Percentiles rank a stretch among this genome's conserved stretches.
phyloP scores from a whole-genome alignment of 1,140 invertebrate species.

The Acromyrmex charruanus region DNA sequence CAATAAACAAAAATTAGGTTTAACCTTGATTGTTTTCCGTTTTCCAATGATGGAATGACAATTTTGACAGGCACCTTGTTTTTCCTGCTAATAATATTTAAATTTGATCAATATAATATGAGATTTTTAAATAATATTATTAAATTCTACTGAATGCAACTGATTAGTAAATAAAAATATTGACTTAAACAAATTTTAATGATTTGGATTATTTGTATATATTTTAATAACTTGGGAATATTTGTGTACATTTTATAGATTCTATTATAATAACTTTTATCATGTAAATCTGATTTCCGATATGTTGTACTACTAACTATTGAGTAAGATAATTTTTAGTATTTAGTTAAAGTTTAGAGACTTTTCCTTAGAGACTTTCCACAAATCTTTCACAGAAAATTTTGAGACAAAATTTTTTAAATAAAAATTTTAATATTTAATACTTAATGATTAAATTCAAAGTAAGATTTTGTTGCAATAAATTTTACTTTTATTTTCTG shows the following conservation, averaged over 20 bases:
- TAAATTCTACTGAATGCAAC: slow-evolving; percentile 32
- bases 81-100: slow-evolving; percentile 85
- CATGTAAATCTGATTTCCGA: not conserved
- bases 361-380: too few relatives aligned
- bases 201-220: not conserved
- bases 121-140: not conserved
- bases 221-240: not conserved
- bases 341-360: too few relatives aligned
- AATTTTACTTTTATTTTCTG: not conserved
- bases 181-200: not conserved
- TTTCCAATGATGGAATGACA: slow-evolving; percentile 82
- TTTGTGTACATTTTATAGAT: not conserved
- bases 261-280: not conserved
- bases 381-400: not conserved
- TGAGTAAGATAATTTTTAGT: not conserved
- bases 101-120: slow-evolving; percentile 59
- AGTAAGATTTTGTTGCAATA: not conserved
- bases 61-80: slow-evolving; percentile 86
- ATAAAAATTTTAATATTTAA: not conserved
- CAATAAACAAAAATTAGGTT: slow-evolving; percentile 76
- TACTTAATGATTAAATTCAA: slow-evolving; percentile 9
- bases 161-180: not conserved
- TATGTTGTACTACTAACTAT: not conserved
- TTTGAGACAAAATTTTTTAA: not conserved
- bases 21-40: slow-evolving; percentile 83